A percentile compares a stretch with the other conserved stretches of the same genome.
These are phyloP conservation scores for Pterocles gutturalis DNA, from an alignment of 2,113 vertebrate genomes.

Conservation along the genomic window DNA sequence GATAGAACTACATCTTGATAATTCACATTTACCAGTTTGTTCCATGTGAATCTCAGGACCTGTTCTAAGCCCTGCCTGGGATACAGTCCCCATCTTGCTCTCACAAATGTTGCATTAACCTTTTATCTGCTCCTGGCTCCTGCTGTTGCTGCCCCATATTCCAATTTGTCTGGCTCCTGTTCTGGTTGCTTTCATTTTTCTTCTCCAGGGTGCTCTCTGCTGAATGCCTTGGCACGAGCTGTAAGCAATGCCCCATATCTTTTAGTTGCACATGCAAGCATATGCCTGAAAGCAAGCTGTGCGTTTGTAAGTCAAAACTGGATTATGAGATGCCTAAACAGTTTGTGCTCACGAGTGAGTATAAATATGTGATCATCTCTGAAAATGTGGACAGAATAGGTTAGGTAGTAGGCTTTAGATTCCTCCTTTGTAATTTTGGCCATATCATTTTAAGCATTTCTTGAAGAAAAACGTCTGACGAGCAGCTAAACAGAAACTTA, in stretches of 20 bases:
- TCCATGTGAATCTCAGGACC: not conserved
- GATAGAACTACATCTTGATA: not conserved
- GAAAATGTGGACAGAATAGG: not conserved
- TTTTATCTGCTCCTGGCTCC: conserved; percentile 27
- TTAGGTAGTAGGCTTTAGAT: not conserved
- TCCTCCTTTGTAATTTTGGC: not conserved
- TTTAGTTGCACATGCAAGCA: conserved; percentile 57
- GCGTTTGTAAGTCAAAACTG: conserved; percentile 30
- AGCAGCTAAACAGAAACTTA: not conserved
- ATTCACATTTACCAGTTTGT: conserved; percentile 1
- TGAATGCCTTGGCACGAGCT: conserved; percentile 50
- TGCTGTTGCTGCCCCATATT: conserved; percentile 7
- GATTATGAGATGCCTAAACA: conserved; percentile 42
- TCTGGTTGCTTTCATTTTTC: conserved; percentile 47
- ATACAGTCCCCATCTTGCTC: not conserved
- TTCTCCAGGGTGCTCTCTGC: conserved; percentile 43
- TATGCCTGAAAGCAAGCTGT: conserved; percentile 49
- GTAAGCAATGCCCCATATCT: conserved; percentile 50
- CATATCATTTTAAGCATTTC: not conserved
- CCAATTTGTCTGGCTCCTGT: conserved; percentile 16
- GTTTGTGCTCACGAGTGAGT: conserved; percentile 3
- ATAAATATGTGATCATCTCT: not conserved
- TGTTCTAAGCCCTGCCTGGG: not conserved
- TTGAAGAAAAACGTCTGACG: not conserved
- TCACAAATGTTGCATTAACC: not conserved